Conservation (phyloP, 2,797 vertebrate species). For the Percopsis omiscomaycus region DNA sequence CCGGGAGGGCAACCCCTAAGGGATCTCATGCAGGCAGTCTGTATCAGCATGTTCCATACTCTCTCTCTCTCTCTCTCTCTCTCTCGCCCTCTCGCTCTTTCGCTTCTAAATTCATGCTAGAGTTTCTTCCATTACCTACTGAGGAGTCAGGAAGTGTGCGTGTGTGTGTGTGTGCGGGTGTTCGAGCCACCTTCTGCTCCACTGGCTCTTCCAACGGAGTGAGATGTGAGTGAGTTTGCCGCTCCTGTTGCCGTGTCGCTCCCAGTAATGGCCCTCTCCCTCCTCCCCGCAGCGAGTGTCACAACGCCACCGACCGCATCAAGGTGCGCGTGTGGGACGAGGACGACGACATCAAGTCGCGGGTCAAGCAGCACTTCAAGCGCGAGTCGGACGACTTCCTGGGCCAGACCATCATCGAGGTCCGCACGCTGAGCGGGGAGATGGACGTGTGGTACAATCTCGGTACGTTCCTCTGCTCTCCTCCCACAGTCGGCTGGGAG, state of each 20-base stretch:
- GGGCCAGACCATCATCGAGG: slow-evolving; percentile 98
- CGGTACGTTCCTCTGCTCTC: slow-evolving; percentile 70
- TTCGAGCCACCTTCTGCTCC: slow-evolving; percentile 31
- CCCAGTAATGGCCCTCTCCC: slow-evolving; percentile 26
- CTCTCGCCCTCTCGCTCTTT: not conserved
- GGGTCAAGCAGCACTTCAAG: slow-evolving; percentile 98
- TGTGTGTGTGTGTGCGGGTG: slow-evolving; percentile 19
- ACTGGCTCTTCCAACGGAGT: slow-evolving; percentile 22
- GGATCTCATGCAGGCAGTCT: slow-evolving; percentile 8
- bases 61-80: not conserved
- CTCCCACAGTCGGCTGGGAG: not conserved
- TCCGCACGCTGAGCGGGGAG: slow-evolving; percentile 94
- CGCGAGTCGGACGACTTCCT: slow-evolving; percentile 97
- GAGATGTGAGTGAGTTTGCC: slow-evolving; percentile 35
- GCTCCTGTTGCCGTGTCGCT: slow-evolving; percentile 28
- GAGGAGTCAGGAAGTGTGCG: slow-evolving; percentile 8
- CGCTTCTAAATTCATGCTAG: slow-evolving; percentile 16
- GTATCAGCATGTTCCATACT: slow-evolving; percentile 1
- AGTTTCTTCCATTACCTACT: slow-evolving; percentile 25
- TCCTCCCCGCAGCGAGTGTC: slow-evolving; percentile 85
- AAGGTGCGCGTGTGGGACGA: slow-evolving; percentile 99
- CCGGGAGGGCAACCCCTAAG: not conserved
- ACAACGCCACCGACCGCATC: slow-evolving; percentile 96
- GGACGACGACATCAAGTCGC: slow-evolving; percentile 97
- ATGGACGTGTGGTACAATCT: slow-evolving; percentile 99